Conservation (phyloP, 37 sponge, comb jelly and placozoan species). For the Mnemiopsis leidyi region DNA sequence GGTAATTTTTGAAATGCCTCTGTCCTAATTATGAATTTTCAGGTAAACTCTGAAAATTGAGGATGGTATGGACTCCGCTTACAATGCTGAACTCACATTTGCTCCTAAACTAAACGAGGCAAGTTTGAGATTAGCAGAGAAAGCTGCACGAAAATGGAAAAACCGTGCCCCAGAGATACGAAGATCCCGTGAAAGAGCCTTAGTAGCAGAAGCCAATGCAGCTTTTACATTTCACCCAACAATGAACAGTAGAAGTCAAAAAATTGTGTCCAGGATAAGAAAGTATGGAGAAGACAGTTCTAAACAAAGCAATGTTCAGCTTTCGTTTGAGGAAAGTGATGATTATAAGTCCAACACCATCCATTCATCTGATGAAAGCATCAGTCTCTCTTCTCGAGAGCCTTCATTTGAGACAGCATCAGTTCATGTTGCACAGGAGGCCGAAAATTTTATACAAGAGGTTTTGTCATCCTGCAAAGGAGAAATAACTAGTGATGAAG, state of each 20-base stretch:
- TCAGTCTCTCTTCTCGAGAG: constrained; percentile 37
- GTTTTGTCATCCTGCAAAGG: constrained; percentile 47
- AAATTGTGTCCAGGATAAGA: background rate
- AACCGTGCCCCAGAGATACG: background rate
- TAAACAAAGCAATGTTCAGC: background rate
- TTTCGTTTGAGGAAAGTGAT: constrained; percentile 1
- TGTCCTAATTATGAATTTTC: too few relatives aligned
- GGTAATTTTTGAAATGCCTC: too few relatives aligned
- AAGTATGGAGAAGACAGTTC: background rate
- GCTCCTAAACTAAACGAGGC: constrained; percentile 32
- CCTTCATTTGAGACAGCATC: constrained; percentile 49
- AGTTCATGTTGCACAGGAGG: constrained; percentile 55
- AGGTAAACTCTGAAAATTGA: background rate
- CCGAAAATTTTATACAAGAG: constrained; percentile 49
- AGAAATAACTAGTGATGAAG: background rate
- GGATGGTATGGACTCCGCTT: constrained; percentile 60
- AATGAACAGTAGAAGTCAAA: constrained; percentile 59
- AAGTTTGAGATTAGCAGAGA: constrained; percentile 11
- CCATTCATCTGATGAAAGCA: background rate
- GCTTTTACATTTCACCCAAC: constrained; percentile 52
- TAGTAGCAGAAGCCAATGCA: constrained; percentile 62
- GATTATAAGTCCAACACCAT: background rate
- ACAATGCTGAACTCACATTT: constrained; percentile 54
- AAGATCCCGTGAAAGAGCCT: constrained; percentile 38
- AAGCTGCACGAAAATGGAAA: constrained; percentile 51